Conservation (phyloP, 2,113 vertebrate species). For the Chrysemys picta region DNA sequence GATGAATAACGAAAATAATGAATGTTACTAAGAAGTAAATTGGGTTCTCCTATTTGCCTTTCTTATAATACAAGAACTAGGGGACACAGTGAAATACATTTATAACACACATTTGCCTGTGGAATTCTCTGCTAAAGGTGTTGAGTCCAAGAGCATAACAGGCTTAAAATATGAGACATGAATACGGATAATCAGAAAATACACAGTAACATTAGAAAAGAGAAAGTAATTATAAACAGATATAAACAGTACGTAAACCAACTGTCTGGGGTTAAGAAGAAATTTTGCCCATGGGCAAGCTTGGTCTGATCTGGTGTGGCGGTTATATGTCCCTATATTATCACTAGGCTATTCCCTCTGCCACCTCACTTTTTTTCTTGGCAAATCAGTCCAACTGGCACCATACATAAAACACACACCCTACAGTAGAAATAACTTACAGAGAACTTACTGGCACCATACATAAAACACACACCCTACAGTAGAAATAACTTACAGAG, state of each 20-base stretch:
- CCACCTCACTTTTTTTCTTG: background rate
- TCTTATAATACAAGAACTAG: background rate
- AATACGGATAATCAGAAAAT: background rate
- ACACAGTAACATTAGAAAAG: background rate
- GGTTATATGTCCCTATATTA: background rate
- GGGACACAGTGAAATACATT: background rate
- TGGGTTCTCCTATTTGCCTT: background rate
- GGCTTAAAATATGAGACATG: background rate
- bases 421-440: background rate
- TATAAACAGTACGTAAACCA: background rate
- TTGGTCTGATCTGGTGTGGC: background rate
- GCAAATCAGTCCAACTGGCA: background rate
- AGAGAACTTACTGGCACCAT: background rate
- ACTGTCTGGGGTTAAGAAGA: background rate
- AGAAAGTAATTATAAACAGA: background rate
- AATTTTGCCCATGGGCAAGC: background rate
- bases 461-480: background rate
- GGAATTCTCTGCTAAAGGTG: background rate
- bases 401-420: background rate
- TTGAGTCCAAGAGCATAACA: background rate
- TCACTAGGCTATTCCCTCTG: background rate
- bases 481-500: background rate
- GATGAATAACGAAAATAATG: background rate
- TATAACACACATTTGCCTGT: background rate
- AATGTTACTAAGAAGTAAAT: background rate